These are phyloP conservation scores for Eulemur albifrons DNA, from an alignment of 2,797 vertebrate species.

Conservation along the genomic window DNA sequence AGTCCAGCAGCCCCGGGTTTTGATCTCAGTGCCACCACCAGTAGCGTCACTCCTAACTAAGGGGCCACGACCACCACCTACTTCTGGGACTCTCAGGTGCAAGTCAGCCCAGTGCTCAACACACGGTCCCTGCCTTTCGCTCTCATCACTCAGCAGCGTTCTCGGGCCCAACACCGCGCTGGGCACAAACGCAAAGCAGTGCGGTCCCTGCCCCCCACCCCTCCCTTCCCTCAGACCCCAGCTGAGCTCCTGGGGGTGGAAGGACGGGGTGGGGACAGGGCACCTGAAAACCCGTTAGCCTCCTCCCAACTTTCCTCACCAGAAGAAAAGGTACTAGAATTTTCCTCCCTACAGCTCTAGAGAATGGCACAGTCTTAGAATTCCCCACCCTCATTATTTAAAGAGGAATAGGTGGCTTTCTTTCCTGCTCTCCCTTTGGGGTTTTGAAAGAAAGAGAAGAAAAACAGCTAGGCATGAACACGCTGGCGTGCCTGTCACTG, in stretches of 20 bases:
- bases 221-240: background rate
- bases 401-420: slow-evolving; percentile 38
- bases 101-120: background rate
- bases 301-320: slow-evolving; percentile 39
- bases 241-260: slow-evolving; percentile 5
- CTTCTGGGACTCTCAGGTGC: background rate
- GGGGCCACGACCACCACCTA: background rate
- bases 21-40: background rate
- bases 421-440: background rate
- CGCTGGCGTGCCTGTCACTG: background rate
- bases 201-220: background rate
- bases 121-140: background rate
- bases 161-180: accelerated
- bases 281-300: slow-evolving; percentile 21
- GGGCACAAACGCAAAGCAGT: background rate
- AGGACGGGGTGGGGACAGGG: background rate
- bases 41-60: background rate
- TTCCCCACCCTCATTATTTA: slow-evolving; percentile 51
- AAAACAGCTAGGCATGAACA: background rate
- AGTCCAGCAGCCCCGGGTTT: background rate
- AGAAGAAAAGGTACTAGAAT: slow-evolving; percentile 24
- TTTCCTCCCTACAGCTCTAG: slow-evolving; percentile 24
- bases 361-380: slow-evolving; percentile 27
- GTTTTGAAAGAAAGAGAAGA: slow-evolving; percentile 53
- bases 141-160: background rate